Evolutionary conservation across 1,140 invertebrate species (phyloP).

Genomic region (Caenorhabditis inopinata): DNA sequence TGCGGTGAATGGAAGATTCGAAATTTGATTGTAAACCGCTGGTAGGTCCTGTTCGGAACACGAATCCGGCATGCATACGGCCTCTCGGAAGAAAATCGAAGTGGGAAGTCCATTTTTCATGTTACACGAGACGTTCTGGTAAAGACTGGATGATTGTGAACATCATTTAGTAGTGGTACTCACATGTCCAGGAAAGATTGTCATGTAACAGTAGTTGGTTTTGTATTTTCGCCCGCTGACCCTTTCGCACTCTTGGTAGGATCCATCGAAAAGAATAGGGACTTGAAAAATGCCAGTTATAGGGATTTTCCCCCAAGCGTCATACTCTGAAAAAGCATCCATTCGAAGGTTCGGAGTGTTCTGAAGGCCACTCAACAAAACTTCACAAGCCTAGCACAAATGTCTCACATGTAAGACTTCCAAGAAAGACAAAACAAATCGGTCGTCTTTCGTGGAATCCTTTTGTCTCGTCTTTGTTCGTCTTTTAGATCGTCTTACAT

Average conservation of each 20-base stretch:
- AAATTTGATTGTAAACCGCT: not conserved
- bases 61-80: not conserved
- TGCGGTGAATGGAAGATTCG: not conserved
- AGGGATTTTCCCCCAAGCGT: conserved; percentile 9
- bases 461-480: no score
- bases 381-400: no score
- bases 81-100: not conserved
- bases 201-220: not conserved
- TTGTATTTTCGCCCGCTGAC: not conserved
- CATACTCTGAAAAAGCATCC: not conserved
- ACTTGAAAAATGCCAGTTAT: not conserved
- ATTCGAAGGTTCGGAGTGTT: no score
- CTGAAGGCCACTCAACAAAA: no score
- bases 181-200: not conserved
- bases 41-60: not conserved
- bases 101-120: not conserved
- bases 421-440: no score
- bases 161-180: no score
- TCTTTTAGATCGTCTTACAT: no score
- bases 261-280: not conserved
- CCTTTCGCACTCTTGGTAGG: conserved; percentile 1
- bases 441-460: no score
- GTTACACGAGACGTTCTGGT: not conserved
- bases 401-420: no score
- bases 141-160: not conserved